Percentiles rank a stretch among this genome's conserved stretches.
Evolutionary conservation across 2,888 invertebrate genomes (phyloP).

Genomic region (Stenoptilia bipunctidactyla): DNA sequence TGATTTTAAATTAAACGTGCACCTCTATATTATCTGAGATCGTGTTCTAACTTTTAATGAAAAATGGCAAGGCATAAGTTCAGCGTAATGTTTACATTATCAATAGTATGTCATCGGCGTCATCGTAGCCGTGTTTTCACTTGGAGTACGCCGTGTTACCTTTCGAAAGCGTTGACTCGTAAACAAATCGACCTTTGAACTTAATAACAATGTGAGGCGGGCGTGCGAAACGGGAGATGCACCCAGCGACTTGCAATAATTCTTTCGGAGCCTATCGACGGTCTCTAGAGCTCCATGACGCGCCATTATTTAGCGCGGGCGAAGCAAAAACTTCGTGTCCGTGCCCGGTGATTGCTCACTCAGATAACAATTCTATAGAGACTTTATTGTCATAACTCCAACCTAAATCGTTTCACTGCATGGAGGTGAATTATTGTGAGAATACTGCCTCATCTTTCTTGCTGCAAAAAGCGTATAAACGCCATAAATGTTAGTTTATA

Average conservation of each 20-base stretch:
- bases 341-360: conserved; percentile 33
- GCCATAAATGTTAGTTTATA: neutral
- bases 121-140: conserved; percentile 56
- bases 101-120: conserved; percentile 64
- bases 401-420: conserved; percentile 46
- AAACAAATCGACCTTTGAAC: conserved; percentile 68
- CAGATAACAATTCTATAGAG: conserved; percentile 43
- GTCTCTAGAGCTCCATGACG: conserved; percentile 40
- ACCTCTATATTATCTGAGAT: neutral
- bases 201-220: conserved; percentile 65
- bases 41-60: conserved; percentile 24
- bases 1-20: neutral
- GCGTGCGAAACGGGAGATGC: conserved; percentile 68
- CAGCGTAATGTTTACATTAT: conserved; percentile 60
- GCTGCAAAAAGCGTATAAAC: no score
- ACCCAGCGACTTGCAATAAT: conserved; percentile 55
- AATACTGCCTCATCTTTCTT: conserved; percentile 15
- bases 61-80: conserved; percentile 43
- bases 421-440: conserved; percentile 36
- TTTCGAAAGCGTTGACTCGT: conserved; percentile 65
- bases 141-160: conserved; percentile 57
- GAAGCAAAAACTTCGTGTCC: conserved; percentile 38
- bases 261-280: conserved; percentile 50
- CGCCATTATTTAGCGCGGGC: conserved; percentile 38
- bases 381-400: conserved; percentile 42